Conservation (phyloP, 2,888 invertebrate genomes). For the Cryptops parisi region DNA sequence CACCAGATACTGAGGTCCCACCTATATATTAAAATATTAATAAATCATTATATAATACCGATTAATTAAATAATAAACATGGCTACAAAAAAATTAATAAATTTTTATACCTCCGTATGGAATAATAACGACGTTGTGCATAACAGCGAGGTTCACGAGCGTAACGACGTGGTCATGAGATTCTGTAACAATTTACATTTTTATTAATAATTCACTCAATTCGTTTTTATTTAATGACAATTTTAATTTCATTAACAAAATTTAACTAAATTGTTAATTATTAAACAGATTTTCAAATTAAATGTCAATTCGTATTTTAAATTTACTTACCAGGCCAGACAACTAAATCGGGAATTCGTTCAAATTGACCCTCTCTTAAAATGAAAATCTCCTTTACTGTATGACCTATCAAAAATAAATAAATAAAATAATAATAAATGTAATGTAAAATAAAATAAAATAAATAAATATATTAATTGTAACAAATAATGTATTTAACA, state of each 20-base stretch:
- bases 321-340: slow-evolving; percentile 72
- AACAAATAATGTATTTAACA: too few species aligned
- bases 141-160: slow-evolving; percentile 59
- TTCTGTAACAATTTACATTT: slow-evolving; percentile 23
- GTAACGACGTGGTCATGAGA: slow-evolving; percentile 69
- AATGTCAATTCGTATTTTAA: too few species aligned
- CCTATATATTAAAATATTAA: slow-evolving; percentile 32
- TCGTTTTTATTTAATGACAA: not conserved
- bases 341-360: slow-evolving; percentile 80
- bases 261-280: slow-evolving; percentile 21
- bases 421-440: too few species aligned
- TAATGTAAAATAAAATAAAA: too few species aligned
- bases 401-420: slow-evolving; percentile 39
- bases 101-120: slow-evolving; percentile 77
- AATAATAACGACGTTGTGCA: slow-evolving; percentile 63
- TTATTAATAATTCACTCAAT: not conserved
- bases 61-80: too few species aligned
- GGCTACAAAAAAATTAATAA: too few species aligned
- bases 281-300: not conserved
- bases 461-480: too few species aligned
- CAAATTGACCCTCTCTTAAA: slow-evolving; percentile 53
- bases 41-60: not conserved
- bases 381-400: slow-evolving; percentile 76
- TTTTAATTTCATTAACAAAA: too few species aligned
- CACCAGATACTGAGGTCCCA: slow-evolving; percentile 83